A percentile compares a stretch with the other conserved stretches of the same genome.
phyloP scores from a whole-genome alignment of 2,888 invertebrate species.

The Ernsta delagoae region DNA sequence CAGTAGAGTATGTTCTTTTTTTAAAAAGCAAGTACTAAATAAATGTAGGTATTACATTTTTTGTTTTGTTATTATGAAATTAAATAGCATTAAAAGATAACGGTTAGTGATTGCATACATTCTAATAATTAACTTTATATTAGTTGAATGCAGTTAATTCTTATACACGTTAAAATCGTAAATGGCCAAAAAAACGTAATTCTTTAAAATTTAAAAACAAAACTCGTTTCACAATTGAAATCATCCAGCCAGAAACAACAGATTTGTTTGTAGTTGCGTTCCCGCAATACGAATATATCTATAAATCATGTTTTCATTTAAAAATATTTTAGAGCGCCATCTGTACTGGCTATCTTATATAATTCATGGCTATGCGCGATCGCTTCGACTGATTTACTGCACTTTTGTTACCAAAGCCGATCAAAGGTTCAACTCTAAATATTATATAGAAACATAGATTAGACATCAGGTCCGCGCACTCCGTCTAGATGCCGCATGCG shows the following conservation, averaged over 20 bases:
- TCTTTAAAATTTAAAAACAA: neutral
- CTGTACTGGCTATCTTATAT: neutral
- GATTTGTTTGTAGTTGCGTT: neutral
- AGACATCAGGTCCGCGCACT: too few relatives aligned
- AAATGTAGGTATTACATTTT: too few relatives aligned
- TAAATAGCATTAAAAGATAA: too few relatives aligned
- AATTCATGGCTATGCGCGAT: neutral
- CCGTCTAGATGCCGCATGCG: too few relatives aligned
- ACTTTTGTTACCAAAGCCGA: constrained; percentile 2
- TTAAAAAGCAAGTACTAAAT: too few relatives aligned
- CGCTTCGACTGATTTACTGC: constrained; percentile 5
- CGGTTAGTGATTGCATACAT: too few relatives aligned
- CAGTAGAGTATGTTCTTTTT: too few relatives aligned
- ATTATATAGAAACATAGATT: constrained; percentile 2
- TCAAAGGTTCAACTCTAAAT: neutral
- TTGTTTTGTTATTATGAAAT: too few relatives aligned
- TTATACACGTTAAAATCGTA: too few relatives aligned
- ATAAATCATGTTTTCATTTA: constrained; percentile 8
- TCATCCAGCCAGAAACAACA: neutral
- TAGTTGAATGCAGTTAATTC: too few relatives aligned
- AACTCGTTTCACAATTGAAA: neutral
- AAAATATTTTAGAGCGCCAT: constrained; percentile 2
- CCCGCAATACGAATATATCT: neutral
- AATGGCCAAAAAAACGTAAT: too few relatives aligned
- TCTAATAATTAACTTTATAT: too few relatives aligned